phyloP scores from a whole-genome alignment of 1,140 invertebrate genomes.

The Hestina assimilis region DNA sequence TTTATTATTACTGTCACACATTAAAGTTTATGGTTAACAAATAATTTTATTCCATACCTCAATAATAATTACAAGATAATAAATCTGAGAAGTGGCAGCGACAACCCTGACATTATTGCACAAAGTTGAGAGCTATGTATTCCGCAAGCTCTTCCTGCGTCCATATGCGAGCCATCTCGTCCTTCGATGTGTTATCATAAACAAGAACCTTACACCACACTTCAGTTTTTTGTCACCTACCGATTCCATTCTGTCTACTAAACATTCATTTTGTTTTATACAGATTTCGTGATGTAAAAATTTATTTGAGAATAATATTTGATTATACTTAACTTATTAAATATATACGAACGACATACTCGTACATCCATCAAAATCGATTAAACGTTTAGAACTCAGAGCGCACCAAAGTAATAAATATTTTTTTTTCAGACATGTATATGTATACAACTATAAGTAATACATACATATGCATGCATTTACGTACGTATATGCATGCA shows the following conservation, averaged over 20 bases:
- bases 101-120: constrained; percentile 64
- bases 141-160: constrained; percentile 56
- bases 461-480: too few species aligned
- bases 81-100: background rate
- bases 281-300: background rate
- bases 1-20: too few species aligned
- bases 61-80: background rate
- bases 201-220: constrained; percentile 57
- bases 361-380: too few species aligned
- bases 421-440: too few species aligned
- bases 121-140: constrained; percentile 52
- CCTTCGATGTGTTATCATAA: constrained; percentile 49
- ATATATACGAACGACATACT: too few species aligned
- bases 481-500: too few species aligned
- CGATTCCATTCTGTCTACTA: constrained; percentile 26
- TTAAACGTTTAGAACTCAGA: too few species aligned
- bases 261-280: background rate
- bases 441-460: too few species aligned
- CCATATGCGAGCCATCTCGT: constrained; percentile 66
- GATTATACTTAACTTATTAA: background rate
- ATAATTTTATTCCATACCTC: background rate
- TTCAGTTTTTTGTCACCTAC: constrained; percentile 36
- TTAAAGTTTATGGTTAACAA: too few species aligned
- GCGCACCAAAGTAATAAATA: too few species aligned
- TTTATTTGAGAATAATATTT: too few species aligned